Conservation (phyloP, 2,888 invertebrate species). For the Limulus polyphemus region DNA sequence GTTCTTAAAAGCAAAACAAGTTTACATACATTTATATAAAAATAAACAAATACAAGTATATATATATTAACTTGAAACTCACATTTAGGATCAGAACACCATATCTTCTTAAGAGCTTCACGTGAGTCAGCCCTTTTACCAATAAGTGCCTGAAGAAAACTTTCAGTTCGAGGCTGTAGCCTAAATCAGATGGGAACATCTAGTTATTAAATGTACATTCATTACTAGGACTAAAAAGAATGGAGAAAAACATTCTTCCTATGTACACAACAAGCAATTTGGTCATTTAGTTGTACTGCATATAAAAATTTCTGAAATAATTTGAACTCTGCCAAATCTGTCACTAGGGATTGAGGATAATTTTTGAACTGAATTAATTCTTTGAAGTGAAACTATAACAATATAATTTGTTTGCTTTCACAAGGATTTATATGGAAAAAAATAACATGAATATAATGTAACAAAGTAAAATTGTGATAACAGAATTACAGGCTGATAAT, state of each 20-base stretch:
- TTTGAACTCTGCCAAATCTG: no score
- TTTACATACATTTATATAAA: neutral
- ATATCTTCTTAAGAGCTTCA: constrained; percentile 8
- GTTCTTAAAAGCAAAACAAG: neutral
- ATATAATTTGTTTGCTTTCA: no score
- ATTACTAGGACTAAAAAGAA: neutral
- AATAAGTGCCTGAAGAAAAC: constrained; percentile 18
- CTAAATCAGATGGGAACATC: neutral
- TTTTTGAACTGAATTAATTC: no score
- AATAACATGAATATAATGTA: no score
- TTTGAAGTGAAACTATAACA: no score
- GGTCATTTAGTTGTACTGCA: no score
- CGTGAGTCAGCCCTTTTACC: constrained; percentile 10
- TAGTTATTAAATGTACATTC: neutral
- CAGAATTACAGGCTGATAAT: no score
- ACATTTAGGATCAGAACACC: constrained; percentile 17
- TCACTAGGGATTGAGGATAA: no score
- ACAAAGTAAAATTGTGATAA: no score
- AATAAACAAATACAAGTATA: neutral
- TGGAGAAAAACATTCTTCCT: neutral
- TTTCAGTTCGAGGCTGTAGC: constrained; percentile 17
- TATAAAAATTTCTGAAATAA: no score
- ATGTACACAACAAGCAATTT: no score
- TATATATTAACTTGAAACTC: constrained; percentile 1
- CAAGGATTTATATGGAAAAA: no score